A percentile compares a stretch with the other conserved stretches of the same genome.
Evolutionary conservation across 1,140 invertebrate genomes (phyloP).

Genomic region (Globodera ellingtonae): DNA sequence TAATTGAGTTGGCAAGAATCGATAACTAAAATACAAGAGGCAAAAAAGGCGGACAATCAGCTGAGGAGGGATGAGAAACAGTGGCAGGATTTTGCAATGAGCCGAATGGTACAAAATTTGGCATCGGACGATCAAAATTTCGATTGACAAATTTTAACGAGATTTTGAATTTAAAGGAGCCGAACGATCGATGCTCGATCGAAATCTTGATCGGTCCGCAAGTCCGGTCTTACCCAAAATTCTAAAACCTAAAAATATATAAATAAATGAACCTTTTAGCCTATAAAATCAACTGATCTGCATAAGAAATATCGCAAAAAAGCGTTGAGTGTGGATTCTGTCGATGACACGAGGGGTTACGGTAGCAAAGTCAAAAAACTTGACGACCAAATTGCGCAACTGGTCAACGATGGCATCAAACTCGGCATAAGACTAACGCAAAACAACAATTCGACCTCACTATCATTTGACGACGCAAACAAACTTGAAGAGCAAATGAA

Average conservation of each 20-base stretch:
- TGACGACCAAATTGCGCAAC: not conserved
- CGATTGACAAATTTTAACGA: too few relatives aligned
- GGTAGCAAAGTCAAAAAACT: not conserved
- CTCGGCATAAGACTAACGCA: not conserved
- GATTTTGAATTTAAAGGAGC: too few relatives aligned
- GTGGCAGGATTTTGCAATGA: not conserved
- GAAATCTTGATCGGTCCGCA: too few relatives aligned
- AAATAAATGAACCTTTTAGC: not conserved
- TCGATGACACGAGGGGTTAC: not conserved
- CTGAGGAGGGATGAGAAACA: not conserved
- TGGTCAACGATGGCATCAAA: conserved; percentile 23
- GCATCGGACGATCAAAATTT: not conserved
- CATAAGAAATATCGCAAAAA: conserved; percentile 14
- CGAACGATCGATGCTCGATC: too few relatives aligned
- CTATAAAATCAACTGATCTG: not conserved
- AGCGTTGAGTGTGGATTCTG: not conserved
- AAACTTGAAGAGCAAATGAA: too few relatives aligned
- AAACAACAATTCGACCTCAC: not conserved
- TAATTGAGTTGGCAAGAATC: conserved; percentile 8
- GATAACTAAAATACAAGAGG: conserved; percentile 3
- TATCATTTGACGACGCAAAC: not conserved
- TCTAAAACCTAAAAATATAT: too few relatives aligned
- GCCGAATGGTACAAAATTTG: not conserved
- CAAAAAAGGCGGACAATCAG: conserved; percentile 5
- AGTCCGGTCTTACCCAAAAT: too few relatives aligned